Evolutionary conservation across 2,797 vertebrate genomes (phyloP).

Genomic region (Oreonectes daqikongensis): DNA sequence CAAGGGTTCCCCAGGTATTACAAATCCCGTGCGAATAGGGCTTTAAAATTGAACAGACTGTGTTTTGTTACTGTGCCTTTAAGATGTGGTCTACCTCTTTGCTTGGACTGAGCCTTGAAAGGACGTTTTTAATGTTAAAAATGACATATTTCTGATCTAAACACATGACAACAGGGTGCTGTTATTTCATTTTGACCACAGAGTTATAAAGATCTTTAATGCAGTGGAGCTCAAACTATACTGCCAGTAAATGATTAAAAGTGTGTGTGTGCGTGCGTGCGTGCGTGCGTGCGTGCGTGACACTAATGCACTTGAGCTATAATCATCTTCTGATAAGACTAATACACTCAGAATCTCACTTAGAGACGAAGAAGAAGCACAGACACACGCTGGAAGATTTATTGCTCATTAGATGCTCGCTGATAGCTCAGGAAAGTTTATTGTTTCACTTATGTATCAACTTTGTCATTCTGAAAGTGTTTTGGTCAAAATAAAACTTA

Average conservation of each 20-base stretch:
- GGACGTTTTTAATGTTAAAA: not conserved
- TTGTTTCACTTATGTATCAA: too few relatives aligned
- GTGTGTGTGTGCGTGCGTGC: not conserved
- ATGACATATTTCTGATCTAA: not conserved
- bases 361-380: not conserved
- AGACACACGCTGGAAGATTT: not conserved
- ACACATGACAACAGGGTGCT: not conserved
- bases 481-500: not conserved
- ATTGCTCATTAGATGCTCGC: not conserved
- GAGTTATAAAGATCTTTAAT: not conserved
- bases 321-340: constrained; percentile 20
- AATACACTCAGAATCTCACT: not conserved
- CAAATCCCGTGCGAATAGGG: too few relatives aligned
- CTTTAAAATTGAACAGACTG: not conserved
- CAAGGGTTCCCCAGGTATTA: too few relatives aligned
- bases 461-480: not conserved
- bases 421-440: not conserved
- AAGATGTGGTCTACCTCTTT: not conserved
- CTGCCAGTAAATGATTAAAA: constrained; percentile 7
- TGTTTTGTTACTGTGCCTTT: not conserved
- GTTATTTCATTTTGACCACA: not conserved
- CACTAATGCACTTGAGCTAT: constrained; percentile 14
- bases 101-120: not conserved
- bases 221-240: not conserved
- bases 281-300: not conserved